Evolutionary conservation across 1,140 invertebrate genomes (phyloP).

Genomic region (Panagrolaimus sp.): DNA sequence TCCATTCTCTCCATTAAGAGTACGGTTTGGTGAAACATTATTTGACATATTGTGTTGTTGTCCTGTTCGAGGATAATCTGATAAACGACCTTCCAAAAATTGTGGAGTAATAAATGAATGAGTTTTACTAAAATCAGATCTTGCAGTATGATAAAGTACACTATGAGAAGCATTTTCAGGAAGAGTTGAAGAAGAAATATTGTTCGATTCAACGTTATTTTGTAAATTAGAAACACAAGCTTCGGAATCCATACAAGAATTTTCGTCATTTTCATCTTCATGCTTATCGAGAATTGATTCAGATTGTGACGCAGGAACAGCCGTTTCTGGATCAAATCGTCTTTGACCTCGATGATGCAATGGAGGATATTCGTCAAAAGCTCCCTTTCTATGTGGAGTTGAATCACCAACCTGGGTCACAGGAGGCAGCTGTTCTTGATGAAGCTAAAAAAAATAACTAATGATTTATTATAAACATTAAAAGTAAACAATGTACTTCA

Average conservation of each 20-base stretch:
- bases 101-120: slow-evolving; percentile 1
- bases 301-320: slow-evolving; percentile 46
- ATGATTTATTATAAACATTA: slow-evolving; percentile 17
- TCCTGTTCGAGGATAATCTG: not conserved
- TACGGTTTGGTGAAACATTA: not conserved
- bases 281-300: slow-evolving; percentile 27
- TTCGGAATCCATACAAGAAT: not conserved
- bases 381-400: slow-evolving; percentile 29
- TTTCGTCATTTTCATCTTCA: slow-evolving; percentile 18
- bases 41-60: not conserved
- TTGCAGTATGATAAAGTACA: not conserved
- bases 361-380: slow-evolving; percentile 32
- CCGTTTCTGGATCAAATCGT: slow-evolving; percentile 28
- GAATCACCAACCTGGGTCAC: slow-evolving; percentile 36
- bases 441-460: slow-evolving; percentile 28
- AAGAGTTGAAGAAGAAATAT: not conserved
- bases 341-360: slow-evolving; percentile 25
- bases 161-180: not conserved
- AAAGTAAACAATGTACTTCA: slow-evolving; percentile 37
- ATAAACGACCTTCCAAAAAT: not conserved
- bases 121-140: not conserved
- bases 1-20: no score
- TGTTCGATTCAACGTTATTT: not conserved
- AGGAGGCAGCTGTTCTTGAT: slow-evolving; percentile 48
- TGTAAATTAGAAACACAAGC: not conserved